Conservation (phyloP, 2,888 invertebrate species). For the Noctua fimbriata region DNA sequence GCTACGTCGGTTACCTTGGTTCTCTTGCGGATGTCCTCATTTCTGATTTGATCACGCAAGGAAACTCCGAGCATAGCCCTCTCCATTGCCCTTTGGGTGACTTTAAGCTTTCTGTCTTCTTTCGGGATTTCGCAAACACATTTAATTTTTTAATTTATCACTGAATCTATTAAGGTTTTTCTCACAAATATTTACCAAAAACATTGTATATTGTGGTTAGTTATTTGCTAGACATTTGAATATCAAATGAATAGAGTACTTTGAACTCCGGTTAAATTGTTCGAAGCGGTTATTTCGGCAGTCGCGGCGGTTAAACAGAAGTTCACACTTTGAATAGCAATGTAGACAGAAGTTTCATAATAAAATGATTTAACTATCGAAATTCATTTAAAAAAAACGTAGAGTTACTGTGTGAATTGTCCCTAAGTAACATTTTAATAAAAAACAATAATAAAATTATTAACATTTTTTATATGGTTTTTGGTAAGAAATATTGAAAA, state of each 20-base stretch:
- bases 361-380: slow-evolving; percentile 17
- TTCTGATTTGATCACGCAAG: too few species aligned
- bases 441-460: too few species aligned
- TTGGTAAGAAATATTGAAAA: too few species aligned
- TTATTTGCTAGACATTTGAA: slow-evolving; percentile 33
- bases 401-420: too few species aligned
- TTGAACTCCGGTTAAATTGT: slow-evolving; percentile 50
- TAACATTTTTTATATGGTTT: too few species aligned
- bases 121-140: not conserved
- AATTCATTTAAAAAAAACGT: slow-evolving; percentile 20
- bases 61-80: too few species aligned
- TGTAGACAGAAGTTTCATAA: slow-evolving; percentile 42
- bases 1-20: too few species aligned
- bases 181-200: slow-evolving; percentile 45
- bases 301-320: slow-evolving; percentile 52
- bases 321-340: slow-evolving; percentile 28
- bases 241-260: slow-evolving; percentile 44
- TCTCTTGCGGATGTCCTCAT: too few species aligned
- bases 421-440: too few species aligned
- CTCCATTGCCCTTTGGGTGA: too few species aligned
- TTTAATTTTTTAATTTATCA: slow-evolving; percentile 6
- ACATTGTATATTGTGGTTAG: slow-evolving; percentile 12
- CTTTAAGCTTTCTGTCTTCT: too few species aligned
- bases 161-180: not conserved
- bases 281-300: slow-evolving; percentile 43